Evolutionary conservation across 1,140 invertebrate genomes (phyloP).

Genomic region (Trichonephila clavata): DNA sequence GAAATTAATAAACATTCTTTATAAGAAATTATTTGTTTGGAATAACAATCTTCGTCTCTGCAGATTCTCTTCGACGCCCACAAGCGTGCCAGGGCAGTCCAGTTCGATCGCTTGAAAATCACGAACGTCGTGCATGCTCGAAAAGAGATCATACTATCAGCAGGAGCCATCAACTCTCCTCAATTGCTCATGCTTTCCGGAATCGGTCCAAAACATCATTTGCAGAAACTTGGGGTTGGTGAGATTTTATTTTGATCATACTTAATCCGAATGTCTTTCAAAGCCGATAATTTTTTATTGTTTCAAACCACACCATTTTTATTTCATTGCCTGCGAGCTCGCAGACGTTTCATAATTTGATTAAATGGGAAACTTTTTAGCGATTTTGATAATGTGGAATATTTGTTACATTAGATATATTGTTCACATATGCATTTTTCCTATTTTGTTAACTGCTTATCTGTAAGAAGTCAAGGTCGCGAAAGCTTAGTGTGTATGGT

Average conservation of each 20-base stretch:
- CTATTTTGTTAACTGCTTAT: too few relatives aligned
- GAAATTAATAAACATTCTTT: too few relatives aligned
- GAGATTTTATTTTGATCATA: background rate
- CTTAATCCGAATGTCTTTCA: too few relatives aligned
- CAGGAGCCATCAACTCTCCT: constrained; percentile 90
- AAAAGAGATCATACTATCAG: constrained; percentile 90
- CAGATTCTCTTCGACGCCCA: constrained; percentile 90
- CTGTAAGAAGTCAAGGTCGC: too few relatives aligned
- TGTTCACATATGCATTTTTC: too few relatives aligned
- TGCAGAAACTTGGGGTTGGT: constrained; percentile 78
- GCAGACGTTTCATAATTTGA: background rate
- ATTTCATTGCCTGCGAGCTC: background rate
- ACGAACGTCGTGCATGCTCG: constrained; percentile 86
- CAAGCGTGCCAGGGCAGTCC: constrained; percentile 89
- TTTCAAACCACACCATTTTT: too few relatives aligned
- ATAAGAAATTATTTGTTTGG: too few relatives aligned
- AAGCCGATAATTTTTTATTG: too few relatives aligned
- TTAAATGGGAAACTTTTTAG: too few relatives aligned
- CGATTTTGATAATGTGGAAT: too few relatives aligned
- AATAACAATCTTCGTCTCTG: background rate
- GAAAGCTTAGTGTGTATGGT: too few relatives aligned
- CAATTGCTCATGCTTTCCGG: constrained; percentile 95
- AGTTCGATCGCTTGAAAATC: constrained; percentile 86
- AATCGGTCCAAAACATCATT: constrained; percentile 87
- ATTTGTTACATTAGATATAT: too few relatives aligned